Evolutionary conservation across 1,140 invertebrate species (phyloP).

Genomic region (Drosophila tsacasi): DNA sequence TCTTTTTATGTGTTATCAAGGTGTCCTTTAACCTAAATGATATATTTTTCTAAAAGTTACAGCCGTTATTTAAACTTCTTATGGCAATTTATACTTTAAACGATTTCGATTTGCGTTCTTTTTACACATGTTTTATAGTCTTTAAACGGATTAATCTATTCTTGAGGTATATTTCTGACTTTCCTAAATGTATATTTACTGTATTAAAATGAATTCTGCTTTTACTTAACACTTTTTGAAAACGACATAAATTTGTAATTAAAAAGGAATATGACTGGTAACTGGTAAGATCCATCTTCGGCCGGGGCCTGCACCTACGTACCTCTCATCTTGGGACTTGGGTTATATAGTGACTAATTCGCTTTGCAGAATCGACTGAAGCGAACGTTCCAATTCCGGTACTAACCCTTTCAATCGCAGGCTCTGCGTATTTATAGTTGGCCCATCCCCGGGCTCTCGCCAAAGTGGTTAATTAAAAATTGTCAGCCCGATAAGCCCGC

Average conservation of each 20-base stretch:
- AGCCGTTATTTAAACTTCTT: background rate
- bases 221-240: background rate
- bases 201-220: background rate
- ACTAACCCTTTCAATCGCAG: conserved; percentile 32
- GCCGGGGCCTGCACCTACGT: conserved; percentile 5
- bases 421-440: conserved; percentile 37
- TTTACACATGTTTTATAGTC: background rate
- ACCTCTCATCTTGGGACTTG: conserved; percentile 30
- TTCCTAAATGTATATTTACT: background rate
- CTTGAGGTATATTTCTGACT: background rate
- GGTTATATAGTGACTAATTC: conserved; percentile 18
- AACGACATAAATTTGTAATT: background rate
- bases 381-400: conserved; percentile 40
- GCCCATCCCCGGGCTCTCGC: conserved; percentile 14
- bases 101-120: too few species aligned
- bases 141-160: background rate
- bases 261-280: background rate
- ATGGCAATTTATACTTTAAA: background rate
- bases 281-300: background rate
- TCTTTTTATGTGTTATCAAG: too few species aligned
- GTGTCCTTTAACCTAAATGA: too few species aligned
- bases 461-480: conserved; percentile 64
- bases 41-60: background rate
- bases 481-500: conserved; percentile 65
- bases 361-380: conserved; percentile 17